Evolutionary conservation across 2,888 invertebrate species (phyloP).

Genomic region (Perizoma affinitatum): DNA sequence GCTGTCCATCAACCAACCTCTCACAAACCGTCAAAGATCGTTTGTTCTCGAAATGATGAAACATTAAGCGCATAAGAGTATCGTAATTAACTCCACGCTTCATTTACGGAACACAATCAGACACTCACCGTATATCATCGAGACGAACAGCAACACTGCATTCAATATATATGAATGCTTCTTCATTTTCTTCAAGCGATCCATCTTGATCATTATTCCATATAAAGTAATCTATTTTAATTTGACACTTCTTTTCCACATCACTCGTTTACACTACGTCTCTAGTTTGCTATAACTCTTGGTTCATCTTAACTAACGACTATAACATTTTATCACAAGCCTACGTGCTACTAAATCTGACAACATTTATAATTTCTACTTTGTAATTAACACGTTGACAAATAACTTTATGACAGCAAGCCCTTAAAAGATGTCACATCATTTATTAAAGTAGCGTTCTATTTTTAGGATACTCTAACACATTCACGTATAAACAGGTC

Average conservation of each 20-base stretch:
- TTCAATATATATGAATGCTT: conserved; percentile 73
- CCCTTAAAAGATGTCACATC: conserved; percentile 65
- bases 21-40: conserved; percentile 8
- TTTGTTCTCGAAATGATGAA: conserved; percentile 22
- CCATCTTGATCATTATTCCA: conserved; percentile 64
- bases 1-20: not conserved
- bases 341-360: conserved; percentile 69
- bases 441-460: conserved; percentile 67
- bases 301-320: conserved; percentile 37
- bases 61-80: conserved; percentile 25
- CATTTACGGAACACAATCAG: conserved; percentile 44
- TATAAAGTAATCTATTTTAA: conserved; percentile 52
- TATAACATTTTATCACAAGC: conserved; percentile 64
- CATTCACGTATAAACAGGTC: conserved; percentile 62
- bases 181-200: conserved; percentile 65
- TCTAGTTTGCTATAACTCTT: conserved; percentile 42
- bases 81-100: conserved; percentile 44
- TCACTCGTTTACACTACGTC: conserved; percentile 60
- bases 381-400: conserved; percentile 75
- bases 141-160: conserved; percentile 69
- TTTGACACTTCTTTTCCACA: conserved; percentile 73
- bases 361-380: conserved; percentile 64
- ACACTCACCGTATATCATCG: conserved; percentile 78
- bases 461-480: conserved; percentile 66
- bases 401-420: conserved; percentile 70